Evolutionary conservation across 2,113 vertebrate species (phyloP).

Genomic region (Hippolais icterina): DNA sequence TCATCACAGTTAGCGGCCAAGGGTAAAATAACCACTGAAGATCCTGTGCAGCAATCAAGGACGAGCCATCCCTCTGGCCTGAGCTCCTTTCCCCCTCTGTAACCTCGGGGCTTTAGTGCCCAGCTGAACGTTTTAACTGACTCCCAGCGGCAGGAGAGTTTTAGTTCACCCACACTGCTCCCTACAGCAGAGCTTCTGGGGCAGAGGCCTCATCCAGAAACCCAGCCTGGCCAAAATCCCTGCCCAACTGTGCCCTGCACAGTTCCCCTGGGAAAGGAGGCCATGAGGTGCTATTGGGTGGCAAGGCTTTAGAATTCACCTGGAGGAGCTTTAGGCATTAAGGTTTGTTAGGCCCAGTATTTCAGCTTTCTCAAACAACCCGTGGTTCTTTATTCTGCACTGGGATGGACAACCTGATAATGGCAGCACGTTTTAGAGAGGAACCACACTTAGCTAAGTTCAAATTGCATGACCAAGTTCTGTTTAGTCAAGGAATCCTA

Average conservation of each 20-base stretch:
- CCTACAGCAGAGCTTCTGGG: neutral
- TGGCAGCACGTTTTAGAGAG: rapidly evolving
- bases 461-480: neutral
- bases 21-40: slow-evolving; percentile 33
- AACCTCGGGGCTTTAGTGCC: neutral
- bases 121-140: neutral
- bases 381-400: neutral
- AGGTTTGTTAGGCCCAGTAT: neutral
- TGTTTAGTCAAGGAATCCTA: neutral
- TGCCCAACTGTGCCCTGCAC: neutral
- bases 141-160: neutral
- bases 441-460: neutral
- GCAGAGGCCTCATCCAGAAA: neutral
- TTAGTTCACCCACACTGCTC: neutral
- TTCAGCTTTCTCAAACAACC: neutral
- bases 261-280: neutral
- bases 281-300: neutral
- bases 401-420: neutral
- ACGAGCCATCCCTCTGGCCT: neutral
- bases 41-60: neutral
- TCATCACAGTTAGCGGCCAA: slow-evolving; percentile 16
- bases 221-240: neutral
- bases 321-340: neutral
- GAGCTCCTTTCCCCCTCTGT: neutral
- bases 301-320: neutral